phyloP scores from a whole-genome alignment of 2,113 vertebrate species.

The Heptranchias perlo region DNA sequence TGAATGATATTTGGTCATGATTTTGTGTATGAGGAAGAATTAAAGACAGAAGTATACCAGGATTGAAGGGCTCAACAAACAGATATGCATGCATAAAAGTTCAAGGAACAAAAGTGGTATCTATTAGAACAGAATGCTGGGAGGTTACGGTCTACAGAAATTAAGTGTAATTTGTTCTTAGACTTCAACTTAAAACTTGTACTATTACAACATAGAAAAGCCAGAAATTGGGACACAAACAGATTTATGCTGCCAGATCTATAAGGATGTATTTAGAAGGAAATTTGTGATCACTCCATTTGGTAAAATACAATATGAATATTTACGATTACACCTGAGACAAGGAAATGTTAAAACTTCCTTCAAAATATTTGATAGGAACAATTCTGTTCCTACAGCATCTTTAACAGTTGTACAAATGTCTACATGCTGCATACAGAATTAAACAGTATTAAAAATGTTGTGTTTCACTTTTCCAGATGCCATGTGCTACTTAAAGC shows the following conservation, averaged over 20 bases:
- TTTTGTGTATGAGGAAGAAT: constrained; percentile 23
- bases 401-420: constrained; percentile 38
- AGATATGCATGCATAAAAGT: constrained; percentile 32
- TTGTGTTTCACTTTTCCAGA: constrained; percentile 30
- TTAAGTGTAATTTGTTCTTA: constrained; percentile 12
- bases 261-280: constrained; percentile 33
- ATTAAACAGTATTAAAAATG: constrained; percentile 35
- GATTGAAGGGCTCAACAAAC: constrained; percentile 34
- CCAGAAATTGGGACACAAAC: constrained; percentile 32
- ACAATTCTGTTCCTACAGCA: constrained; percentile 39
- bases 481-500: constrained; percentile 34
- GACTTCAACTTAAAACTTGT: constrained; percentile 24
- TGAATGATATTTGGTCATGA: constrained; percentile 33
- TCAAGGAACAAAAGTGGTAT: not conserved
- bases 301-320: constrained; percentile 39
- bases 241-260: constrained; percentile 30
- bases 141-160: not conserved
- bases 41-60: not conserved
- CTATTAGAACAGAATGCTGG: not conserved
- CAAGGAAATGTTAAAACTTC: constrained; percentile 39
- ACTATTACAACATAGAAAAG: constrained; percentile 31
- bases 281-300: constrained; percentile 37
- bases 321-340: constrained; percentile 38
- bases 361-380: constrained; percentile 37
- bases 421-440: constrained; percentile 36